Base-by-base conservation (phyloP, 2,113 vertebrate species). In the Caloenas nicobarica region DNA sequence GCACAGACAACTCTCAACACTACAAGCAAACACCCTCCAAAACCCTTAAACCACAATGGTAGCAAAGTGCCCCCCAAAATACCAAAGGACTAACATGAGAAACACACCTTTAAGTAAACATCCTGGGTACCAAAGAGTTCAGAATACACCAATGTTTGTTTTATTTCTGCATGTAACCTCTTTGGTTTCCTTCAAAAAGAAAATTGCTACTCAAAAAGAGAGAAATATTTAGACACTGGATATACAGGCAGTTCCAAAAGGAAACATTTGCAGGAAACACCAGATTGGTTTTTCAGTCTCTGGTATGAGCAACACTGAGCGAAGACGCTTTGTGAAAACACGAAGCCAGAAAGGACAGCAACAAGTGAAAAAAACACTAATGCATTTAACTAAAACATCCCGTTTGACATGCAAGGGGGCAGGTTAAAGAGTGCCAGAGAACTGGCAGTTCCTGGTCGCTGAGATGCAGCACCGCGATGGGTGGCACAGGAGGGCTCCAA, bases 181-280 rank as follows among this genome's bases (percentile, higher is more conserved):
- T 96, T 95, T 50, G 84, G 86, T 89, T 89, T 94, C 88, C 91
- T 96, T 96, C 93, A 94, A 18, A 91, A 91, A 74, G 72, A 86
- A 94, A 89, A 15, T 86, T 90, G 91, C 95, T 96, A 94, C 93
- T 95, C 88, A 0, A 91, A 90, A 71, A 94, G 72, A 96, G 68
- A 93, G 90, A 96, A 97, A 96, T 96, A 96, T 96, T 97, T 97
- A 96, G 95, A 96, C 74, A 88, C 82, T 81, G 81, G 48, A 95
- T 95, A 95, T 16, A 95, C 93, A 94, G 83, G 93, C 95, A 93
- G 91, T 48, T 86, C 81, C 92, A 82, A 95, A 93, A 86, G 81
- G 94, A 96, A 96, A 96, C 77, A 92, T 50, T 83, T 53, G 70
- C 84, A 96, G 93, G 83, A 94, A 93, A 89, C 70, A 90, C 53